phyloP scores from a whole-genome alignment of 2,888 invertebrate genomes.

The Lasioglossum pauxillum region DNA sequence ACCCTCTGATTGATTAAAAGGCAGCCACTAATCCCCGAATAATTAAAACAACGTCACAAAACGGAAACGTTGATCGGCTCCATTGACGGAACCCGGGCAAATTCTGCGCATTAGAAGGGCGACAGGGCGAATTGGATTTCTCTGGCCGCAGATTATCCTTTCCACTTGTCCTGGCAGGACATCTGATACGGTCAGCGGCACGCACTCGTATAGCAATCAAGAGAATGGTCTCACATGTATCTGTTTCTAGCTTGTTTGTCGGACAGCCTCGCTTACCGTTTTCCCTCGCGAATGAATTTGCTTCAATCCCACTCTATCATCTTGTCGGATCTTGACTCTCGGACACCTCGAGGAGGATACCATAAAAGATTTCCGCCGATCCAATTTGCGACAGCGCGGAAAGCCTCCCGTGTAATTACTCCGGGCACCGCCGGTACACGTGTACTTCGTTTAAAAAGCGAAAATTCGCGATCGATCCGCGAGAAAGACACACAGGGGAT shows the following conservation, averaged over 20 bases:
- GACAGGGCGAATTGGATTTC: slow-evolving; percentile 49
- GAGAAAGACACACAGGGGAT: slow-evolving; percentile 13
- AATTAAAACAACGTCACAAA: not conserved
- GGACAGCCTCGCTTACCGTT: not conserved
- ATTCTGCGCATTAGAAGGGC: slow-evolving; percentile 19
- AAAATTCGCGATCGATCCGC: not conserved
- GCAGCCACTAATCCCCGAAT: not conserved
- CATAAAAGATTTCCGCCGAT: slow-evolving; percentile 33
- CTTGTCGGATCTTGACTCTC: not conserved
- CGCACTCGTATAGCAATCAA: slow-evolving; percentile 11
- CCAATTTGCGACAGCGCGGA: not conserved
- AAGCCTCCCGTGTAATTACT: not conserved
- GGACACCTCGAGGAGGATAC: slow-evolving; percentile 7
- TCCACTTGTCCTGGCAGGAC: slow-evolving; percentile 19
- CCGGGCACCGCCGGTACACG: not conserved
- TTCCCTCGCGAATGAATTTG: not conserved
- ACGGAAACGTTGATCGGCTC: not conserved
- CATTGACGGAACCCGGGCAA: slow-evolving; percentile 28
- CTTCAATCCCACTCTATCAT: not conserved
- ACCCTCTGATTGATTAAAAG: not conserved
- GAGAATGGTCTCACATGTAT: not conserved
- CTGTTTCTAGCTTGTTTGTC: not conserved
- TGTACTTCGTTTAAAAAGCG: not conserved
- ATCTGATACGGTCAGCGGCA: slow-evolving; percentile 18
- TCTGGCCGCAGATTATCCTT: slow-evolving; percentile 41